Evolutionary conservation across 2,797 vertebrate genomes (phyloP), one percentile per base, ranked within the genome.

Genomic region (Heterohyrax brucei): DNA sequence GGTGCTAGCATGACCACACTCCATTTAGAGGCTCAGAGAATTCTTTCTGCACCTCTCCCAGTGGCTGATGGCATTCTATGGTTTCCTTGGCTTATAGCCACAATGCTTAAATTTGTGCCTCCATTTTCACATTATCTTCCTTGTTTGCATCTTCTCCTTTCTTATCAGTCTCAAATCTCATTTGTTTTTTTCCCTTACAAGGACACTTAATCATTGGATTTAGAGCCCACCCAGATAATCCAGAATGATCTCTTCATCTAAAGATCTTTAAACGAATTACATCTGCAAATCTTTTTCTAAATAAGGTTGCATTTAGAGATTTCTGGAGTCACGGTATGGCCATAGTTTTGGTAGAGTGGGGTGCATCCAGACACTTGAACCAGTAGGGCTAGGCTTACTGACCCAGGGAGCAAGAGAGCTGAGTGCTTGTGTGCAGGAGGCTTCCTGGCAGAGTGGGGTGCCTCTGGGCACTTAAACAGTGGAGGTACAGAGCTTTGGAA

Each of bases 251-350:
- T 86, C 22, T 18, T 78, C 46, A 77, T 80, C 28, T 93, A 2
- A 70, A 92, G 44, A 39, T 33, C 26, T 19, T 86, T 22, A 18
- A 46, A 46, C 89, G 83, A 80, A 76, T 82, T 88, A 78, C 3
- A 76, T 14, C 22, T 93, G 33, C 50, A 96, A 89, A 14, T 53
- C 91, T 56, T 46, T 92, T 89, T 95, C 30, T 28, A 82, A 68
- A 66, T n/a, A 62, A 90, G 24, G 24, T 79, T 46, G 56, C 2
- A 44, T 30, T 66, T 24, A 26, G 22, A 66, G 46, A 16, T 87
- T 83, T 10, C 84, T 7, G 30, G 30, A 30, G 18, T 82, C 70
- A 84, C 48, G 46, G 53, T 10, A 3, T 86, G 39, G 66, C 7
- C 33, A 33, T 68, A 89, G 28, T 16, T 89, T 39, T 39, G 39